Conservation (phyloP, 30 jellyfish, hydroid and myxozoan genomes). For the Sanderia malayensis region DNA sequence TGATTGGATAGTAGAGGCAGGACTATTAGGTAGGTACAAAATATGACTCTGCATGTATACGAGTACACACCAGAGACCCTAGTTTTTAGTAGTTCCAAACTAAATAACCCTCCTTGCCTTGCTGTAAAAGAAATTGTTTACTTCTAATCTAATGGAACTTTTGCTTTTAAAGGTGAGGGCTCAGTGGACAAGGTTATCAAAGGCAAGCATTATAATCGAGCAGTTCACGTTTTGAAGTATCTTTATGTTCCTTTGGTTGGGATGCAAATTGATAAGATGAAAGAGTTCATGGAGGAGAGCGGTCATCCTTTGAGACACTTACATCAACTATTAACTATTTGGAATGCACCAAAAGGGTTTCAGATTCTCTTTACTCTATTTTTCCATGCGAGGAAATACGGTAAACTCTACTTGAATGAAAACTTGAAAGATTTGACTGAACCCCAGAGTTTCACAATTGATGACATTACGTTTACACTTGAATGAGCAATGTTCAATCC, state of each 20-base stretch:
- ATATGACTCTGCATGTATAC: neutral
- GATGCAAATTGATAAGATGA: conserved; percentile 7
- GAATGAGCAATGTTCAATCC: neutral
- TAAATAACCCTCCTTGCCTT: neutral
- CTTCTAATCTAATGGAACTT: neutral
- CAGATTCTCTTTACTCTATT: too few species aligned
- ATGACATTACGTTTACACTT: neutral
- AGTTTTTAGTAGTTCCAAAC: neutral
- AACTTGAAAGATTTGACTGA: neutral
- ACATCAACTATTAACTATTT: neutral
- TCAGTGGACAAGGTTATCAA: conserved; percentile 10
- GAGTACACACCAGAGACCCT: neutral
- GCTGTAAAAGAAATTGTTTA: neutral
- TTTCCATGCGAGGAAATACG: neutral
- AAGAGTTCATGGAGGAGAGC: neutral
- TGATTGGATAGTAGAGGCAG: conserved; percentile 23
- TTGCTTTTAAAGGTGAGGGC: neutral
- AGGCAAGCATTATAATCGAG: conserved; percentile 49
- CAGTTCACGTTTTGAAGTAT: conserved; percentile 21
- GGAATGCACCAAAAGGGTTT: neutral
- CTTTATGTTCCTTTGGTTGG: conserved; percentile 14
- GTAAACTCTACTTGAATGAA: neutral
- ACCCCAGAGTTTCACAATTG: neutral
- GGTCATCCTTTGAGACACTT: neutral
- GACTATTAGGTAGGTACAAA: conserved; percentile 9